Conservation (phyloP, 2,113 vertebrate genomes). For the Blennius ocellaris region DNA sequence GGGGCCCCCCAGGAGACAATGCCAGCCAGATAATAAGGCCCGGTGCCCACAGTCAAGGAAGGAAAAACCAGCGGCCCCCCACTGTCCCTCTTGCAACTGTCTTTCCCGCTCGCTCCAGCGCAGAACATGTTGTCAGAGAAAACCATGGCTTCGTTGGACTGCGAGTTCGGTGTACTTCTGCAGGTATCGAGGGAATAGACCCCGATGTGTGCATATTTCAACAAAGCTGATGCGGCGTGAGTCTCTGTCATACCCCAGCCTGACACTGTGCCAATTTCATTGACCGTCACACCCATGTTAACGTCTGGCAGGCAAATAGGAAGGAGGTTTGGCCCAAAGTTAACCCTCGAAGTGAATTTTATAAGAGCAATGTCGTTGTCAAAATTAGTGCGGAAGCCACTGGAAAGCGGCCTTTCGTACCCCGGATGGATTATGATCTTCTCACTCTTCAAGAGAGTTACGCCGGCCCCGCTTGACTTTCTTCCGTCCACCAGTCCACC, state of each 20-base stretch:
- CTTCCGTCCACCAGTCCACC: constrained; percentile 65
- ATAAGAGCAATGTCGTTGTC: constrained; percentile 92
- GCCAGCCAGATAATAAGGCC: constrained; percentile 77
- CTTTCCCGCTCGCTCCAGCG: constrained; percentile 82
- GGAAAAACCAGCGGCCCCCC: constrained; percentile 87
- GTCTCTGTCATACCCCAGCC: constrained; percentile 85
- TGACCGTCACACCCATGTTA: constrained; percentile 23
- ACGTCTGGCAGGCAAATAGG: constrained; percentile 90
- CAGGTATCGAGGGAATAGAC: constrained; percentile 49
- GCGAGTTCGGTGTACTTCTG: neutral
- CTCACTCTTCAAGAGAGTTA: constrained; percentile 47
- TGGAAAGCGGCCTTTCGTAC: constrained; percentile 52
- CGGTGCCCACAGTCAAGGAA: constrained; percentile 21
- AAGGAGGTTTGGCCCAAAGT: constrained; percentile 80
- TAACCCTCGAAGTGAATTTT: constrained; percentile 83
- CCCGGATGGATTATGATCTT: constrained; percentile 86
- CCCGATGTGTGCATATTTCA: constrained; percentile 80
- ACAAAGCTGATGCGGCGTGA: rapidly evolving
- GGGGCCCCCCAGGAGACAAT: constrained; percentile 91
- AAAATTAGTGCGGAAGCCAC: constrained; percentile 46
- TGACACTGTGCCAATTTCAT: constrained; percentile 85
- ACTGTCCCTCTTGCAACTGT: constrained; percentile 90
- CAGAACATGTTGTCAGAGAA: constrained; percentile 94
- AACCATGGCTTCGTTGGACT: rapidly evolving
- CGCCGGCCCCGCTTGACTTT: rapidly evolving